Evolutionary conservation across 92 coral and sea anemone genomes (phyloP), one percentile per base, ranked within the genome.

Genomic region (Montipora capitata): DNA sequence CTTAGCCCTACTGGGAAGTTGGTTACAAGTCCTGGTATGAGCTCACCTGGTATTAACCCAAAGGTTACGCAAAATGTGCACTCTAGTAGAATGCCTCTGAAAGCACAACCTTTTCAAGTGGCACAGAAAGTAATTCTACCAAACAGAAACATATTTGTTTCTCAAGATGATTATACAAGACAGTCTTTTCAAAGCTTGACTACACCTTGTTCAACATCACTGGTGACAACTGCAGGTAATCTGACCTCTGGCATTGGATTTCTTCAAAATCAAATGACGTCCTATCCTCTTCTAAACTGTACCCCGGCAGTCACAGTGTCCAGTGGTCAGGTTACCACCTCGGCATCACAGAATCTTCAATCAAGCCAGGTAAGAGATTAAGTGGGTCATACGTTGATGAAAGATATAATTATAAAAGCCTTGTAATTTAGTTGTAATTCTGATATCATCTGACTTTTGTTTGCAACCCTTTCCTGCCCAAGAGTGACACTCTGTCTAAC

Each of bases 141-240:
- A 3, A 68, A 76, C 40, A 9, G 35, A 56, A 68, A 40, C 42
- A 9, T 69, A 27, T 27, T 27, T 42, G 6, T 65, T 5, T 69
- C 69, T 15, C 77, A 69, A 81, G 68, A 48, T 2, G 49, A 69
- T 20, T 52, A 52, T 3, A 51, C 12, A 11, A 63, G 68, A 40
- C 68, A 43, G 40, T 68, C 68, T 65, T 66, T 18, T 66, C 84
- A 65, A 54, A 80, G 76, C 35, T 67, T 80, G 76, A 13, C 67
- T 11, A 16, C 93, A 58, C 48, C 83, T 57, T 44, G 74, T 44
- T 10, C 94, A 76, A 52, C 91, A 85, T 6, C 84, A 54, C 14
- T 77, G 41, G 51, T 72, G 57, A 57, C 87, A 64, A 69, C 91
- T 63, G 67, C 84, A 61, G 75, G 73, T n/a, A 65, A 40, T 11